phyloP scores from a whole-genome alignment of 2,888 invertebrate species.

The Anoplius nigerrimus region DNA sequence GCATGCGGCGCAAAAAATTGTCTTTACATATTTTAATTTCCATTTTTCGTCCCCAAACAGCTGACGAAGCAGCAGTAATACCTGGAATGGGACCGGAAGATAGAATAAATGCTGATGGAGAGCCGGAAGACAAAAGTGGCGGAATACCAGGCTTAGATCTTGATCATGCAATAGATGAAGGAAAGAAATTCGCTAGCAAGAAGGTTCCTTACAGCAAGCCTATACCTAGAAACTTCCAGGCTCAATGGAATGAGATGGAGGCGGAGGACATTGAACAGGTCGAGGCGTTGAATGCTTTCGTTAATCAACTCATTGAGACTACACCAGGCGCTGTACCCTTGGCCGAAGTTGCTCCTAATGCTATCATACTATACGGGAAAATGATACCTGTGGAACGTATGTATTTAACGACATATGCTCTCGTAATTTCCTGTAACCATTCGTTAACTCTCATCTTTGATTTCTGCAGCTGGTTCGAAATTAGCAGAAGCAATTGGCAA shows the following conservation, averaged over 20 bases:
- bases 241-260: conserved; percentile 94
- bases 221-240: conserved; percentile 96
- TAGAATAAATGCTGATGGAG: conserved; percentile 81
- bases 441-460: too few species aligned
- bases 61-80: conserved; percentile 88
- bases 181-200: conserved; percentile 81
- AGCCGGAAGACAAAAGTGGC: conserved; percentile 72
- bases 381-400: conserved; percentile 84
- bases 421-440: background rate
- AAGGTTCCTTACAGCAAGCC: conserved; percentile 97
- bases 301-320: conserved; percentile 85
- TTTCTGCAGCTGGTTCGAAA: conserved; percentile 81
- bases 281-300: conserved; percentile 80
- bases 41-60: conserved; percentile 47
- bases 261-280: conserved; percentile 73
- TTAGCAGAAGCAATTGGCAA: conserved; percentile 86
- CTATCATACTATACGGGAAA: conserved; percentile 90
- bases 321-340: conserved; percentile 88
- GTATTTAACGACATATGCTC: conserved; percentile 57
- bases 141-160: conserved; percentile 92
- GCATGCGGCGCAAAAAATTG: background rate
- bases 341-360: conserved; percentile 86
- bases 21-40: background rate
- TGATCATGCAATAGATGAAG: conserved; percentile 83
- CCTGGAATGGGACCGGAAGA: conserved; percentile 99